A percentile compares a stretch with the other conserved stretches of the same genome.
phyloP scores from a whole-genome alignment of 2,113 vertebrate genomes.

The Oxygymnocypris stewartii region DNA sequence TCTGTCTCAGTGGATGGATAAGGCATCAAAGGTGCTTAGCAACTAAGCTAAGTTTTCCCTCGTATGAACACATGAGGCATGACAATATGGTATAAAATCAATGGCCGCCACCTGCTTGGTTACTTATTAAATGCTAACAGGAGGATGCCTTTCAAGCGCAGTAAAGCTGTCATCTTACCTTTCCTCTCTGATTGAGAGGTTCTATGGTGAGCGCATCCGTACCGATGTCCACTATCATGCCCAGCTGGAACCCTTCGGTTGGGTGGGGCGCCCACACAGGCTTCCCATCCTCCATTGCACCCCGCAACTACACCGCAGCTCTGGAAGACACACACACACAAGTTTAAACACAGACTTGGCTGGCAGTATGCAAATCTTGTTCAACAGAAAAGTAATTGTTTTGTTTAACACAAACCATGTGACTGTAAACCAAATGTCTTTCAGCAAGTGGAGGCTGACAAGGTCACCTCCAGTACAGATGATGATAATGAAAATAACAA shows the following conservation, averaged over 20 bases:
- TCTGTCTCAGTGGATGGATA: not conserved
- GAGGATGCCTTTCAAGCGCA: not conserved
- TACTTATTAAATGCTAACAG: not conserved
- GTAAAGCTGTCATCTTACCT: slow-evolving; percentile 77
- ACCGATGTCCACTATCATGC: slow-evolving; percentile 93
- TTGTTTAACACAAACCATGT: slow-evolving; percentile 18
- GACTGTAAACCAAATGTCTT: slow-evolving; percentile 11
- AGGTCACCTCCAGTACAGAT: not conserved
- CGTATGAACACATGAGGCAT: not conserved
- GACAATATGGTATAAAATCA: not conserved
- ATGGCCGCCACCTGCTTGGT: not conserved
- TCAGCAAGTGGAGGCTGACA: not conserved
- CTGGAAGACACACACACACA: slow-evolving; percentile 44
- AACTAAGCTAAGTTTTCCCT: not conserved
- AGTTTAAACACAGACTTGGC: not conserved
- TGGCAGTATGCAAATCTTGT: slow-evolving; percentile 21
- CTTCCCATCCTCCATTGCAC: slow-evolving; percentile 96
- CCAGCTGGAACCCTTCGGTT: slow-evolving; percentile 96
- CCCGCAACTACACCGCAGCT: slow-evolving; percentile 57
- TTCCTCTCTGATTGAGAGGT: slow-evolving; percentile 86
- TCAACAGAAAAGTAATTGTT: not conserved
- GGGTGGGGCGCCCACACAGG: slow-evolving; percentile 98
- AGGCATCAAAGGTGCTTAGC: slow-evolving; percentile 2
- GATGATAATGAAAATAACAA: not conserved
- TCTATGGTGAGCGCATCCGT: slow-evolving; percentile 92